Percentiles rank a stretch among this genome's conserved stretches.
phyloP scores from a whole-genome alignment of 2,888 invertebrate species.

The Mythimna ferrago region DNA sequence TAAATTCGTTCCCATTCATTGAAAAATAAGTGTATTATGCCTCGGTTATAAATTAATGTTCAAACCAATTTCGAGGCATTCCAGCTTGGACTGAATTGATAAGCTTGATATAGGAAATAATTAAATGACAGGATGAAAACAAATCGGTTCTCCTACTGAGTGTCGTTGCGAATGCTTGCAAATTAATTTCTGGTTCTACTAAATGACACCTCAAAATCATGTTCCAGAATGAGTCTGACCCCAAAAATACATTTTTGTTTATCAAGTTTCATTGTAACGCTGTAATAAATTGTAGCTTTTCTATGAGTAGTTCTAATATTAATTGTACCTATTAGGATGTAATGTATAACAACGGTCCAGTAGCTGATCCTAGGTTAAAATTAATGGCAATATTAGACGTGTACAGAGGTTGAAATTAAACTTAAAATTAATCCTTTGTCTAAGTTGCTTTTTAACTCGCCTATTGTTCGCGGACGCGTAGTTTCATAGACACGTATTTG shows the following conservation, averaged over 20 bases:
- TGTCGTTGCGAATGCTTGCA: too few species aligned
- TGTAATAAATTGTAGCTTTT: conserved; percentile 68
- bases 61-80: conserved; percentile 7
- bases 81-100: conserved; percentile 17
- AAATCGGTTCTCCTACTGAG: too few species aligned
- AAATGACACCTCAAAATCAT: background rate
- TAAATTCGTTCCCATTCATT: conserved; percentile 25
- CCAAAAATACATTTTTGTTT: background rate
- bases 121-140: background rate
- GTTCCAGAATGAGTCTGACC: background rate
- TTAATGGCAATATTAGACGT: conserved; percentile 51
- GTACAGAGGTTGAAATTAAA: conserved; percentile 28
- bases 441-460: conserved; percentile 1
- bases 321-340: conserved; percentile 43
- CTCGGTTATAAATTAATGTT: conserved; percentile 22
- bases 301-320: conserved; percentile 51
- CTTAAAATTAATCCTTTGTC: conserved; percentile 30
- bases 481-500: too few species aligned
- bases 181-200: background rate
- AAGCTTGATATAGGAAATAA: conserved; percentile 29
- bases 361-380: conserved; percentile 51
- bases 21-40: conserved; percentile 14
- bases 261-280: conserved; percentile 32
- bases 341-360: conserved; percentile 60
- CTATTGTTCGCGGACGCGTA: too few species aligned